Evolutionary conservation across 2,113 vertebrate species (phyloP).

Genomic region (Dromaius novaehollandiae): DNA sequence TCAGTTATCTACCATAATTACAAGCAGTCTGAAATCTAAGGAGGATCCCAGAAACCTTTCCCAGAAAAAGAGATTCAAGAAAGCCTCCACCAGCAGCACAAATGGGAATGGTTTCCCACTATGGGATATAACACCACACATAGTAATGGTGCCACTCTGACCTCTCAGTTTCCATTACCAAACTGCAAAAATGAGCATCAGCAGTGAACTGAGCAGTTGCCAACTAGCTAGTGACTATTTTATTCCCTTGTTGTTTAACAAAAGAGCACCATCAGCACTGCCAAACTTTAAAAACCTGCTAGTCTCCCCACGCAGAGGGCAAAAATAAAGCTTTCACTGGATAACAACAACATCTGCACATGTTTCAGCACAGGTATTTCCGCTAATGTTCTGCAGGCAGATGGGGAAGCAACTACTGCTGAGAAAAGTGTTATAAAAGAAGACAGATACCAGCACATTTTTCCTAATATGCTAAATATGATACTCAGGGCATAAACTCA

Average conservation of each 20-base stretch:
- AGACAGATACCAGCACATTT: not conserved
- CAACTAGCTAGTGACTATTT: not conserved
- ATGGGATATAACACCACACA: fast-evolving
- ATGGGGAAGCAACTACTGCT: not conserved
- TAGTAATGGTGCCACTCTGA: not conserved
- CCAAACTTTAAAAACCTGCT: not conserved
- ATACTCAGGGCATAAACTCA: not conserved
- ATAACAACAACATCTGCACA: not conserved
- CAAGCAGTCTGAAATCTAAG: not conserved
- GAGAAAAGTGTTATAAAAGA: not conserved
- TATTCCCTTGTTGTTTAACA: not conserved
- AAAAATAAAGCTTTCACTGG: not conserved
- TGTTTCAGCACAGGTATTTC: not conserved
- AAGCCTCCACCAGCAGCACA: not conserved
- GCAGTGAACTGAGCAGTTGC: not conserved
- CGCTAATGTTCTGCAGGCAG: not conserved
- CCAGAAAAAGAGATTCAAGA: not conserved
- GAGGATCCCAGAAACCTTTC: not conserved
- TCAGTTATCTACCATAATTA: not conserved
- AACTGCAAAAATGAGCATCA: not conserved
- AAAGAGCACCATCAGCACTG: not conserved
- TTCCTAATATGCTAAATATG: not conserved
- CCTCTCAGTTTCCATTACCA: not conserved
- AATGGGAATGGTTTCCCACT: not conserved
- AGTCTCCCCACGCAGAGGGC: not conserved